Percentiles rank a stretch among this genome's conserved stretches.
Conservation (phyloP, 2,888 invertebrate genomes). For the Thera obeliscata region DNA sequence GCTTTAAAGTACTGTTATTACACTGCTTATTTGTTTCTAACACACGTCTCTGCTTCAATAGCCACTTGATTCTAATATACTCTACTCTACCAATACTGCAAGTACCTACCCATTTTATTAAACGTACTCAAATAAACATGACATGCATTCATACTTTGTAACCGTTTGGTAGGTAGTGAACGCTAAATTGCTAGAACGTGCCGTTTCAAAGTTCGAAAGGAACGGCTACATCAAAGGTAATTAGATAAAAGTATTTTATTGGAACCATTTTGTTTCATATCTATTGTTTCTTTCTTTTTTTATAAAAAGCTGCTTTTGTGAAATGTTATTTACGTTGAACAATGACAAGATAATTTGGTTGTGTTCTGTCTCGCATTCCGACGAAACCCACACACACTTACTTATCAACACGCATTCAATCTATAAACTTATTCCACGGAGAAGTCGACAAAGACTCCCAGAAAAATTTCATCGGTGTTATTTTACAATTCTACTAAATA, state of each 20-base stretch:
- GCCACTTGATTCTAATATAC: too few relatives aligned
- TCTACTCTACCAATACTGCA: too few relatives aligned
- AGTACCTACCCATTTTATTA: too few relatives aligned
- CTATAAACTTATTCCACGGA: too few relatives aligned
- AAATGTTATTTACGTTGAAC: not conserved
- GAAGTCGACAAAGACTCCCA: too few relatives aligned
- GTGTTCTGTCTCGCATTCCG: not conserved
- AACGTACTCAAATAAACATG: not conserved
- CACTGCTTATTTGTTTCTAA: too few relatives aligned
- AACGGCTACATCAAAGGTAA: not conserved
- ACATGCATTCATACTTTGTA: not conserved
- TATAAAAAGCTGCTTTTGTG: not conserved
- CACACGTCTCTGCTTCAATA: too few relatives aligned
- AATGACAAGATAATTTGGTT: not conserved
- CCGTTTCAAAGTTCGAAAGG: not conserved
- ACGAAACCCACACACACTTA: too few relatives aligned
- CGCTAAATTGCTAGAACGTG: not conserved
- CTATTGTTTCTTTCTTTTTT: not conserved
- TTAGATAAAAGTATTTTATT: not conserved
- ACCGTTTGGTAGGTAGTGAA: not conserved
- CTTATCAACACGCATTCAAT: too few relatives aligned
- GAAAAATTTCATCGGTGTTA: too few relatives aligned
- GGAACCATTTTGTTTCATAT: not conserved
- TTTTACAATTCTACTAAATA: too few relatives aligned
- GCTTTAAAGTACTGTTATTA: too few relatives aligned